These are phyloP conservation scores for Acrobasis suavella DNA, from an alignment of 2,888 invertebrate genomes.

Conservation along the genomic window DNA sequence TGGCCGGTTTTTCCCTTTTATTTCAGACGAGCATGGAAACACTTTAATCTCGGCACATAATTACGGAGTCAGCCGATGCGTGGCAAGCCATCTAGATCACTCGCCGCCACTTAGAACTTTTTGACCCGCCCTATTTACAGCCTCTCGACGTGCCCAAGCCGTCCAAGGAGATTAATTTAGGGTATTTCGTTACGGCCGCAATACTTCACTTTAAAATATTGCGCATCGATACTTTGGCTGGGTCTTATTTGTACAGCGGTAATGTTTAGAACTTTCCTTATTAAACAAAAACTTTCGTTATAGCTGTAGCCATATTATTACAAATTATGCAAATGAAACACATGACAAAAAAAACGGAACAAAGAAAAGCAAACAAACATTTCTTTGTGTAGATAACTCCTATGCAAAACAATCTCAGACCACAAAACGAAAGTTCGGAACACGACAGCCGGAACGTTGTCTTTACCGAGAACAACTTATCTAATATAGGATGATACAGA, in stretches of 20 bases:
- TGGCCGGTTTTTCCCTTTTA: too few species aligned
- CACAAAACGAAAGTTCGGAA: constrained; percentile 6
- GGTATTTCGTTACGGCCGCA: constrained; percentile 11
- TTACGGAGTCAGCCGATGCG: constrained; percentile 49
- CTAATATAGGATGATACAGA: constrained; percentile 2
- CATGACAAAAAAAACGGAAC: too few species aligned
- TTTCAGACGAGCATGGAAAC: constrained; percentile 13
- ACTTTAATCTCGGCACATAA: constrained; percentile 66
- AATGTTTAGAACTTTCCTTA: too few species aligned
- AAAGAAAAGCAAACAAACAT: background rate
- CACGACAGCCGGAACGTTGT: constrained; percentile 10
- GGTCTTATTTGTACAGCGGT: too few species aligned
- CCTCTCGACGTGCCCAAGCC: constrained; percentile 17
- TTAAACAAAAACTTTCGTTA: too few species aligned
- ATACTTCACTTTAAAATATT: constrained; percentile 1
- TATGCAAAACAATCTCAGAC: constrained; percentile 3
- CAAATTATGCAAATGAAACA: too few species aligned
- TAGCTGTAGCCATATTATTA: too few species aligned
- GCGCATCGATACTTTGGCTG: background rate
- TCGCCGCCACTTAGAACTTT: constrained; percentile 54
- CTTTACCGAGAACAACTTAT: constrained; percentile 8
- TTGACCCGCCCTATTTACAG: constrained; percentile 46
- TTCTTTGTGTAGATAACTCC: constrained; percentile 7
- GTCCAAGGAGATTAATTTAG: constrained; percentile 23
- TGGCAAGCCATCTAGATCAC: constrained; percentile 49